A percentile compares a stretch with the other conserved stretches of the same genome.
These are phyloP conservation scores for Pseudococcus jackbeardsleyi DNA, from an alignment of 2,888 invertebrate species.

Conservation along the genomic window DNA sequence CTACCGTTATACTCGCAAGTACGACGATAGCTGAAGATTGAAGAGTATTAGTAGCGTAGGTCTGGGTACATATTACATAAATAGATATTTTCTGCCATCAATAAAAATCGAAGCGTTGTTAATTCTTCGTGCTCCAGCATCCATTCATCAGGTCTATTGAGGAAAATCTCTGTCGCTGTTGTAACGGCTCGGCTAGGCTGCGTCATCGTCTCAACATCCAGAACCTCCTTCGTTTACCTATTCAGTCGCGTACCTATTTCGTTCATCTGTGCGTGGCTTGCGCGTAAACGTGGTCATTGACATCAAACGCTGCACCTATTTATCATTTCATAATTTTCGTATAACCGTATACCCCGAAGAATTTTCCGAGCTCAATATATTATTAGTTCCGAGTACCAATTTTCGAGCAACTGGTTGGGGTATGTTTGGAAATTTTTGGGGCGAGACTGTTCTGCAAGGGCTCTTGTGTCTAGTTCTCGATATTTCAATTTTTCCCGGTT, in stretches of 20 bases:
- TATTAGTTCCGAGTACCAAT: no score
- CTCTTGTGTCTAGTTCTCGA: no score
- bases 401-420: no score
- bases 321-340: neutral
- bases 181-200: no score
- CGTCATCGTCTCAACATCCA: neutral
- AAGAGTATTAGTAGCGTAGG: no score
- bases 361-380: no score
- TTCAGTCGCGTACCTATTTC: slow-evolving; percentile 31
- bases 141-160: neutral
- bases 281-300: neutral
- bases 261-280: neutral
- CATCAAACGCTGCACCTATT: neutral
- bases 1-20: no score
- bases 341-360: no score
- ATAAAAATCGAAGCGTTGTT: slow-evolving; percentile 13
- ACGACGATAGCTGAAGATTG: no score
- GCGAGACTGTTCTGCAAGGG: no score
- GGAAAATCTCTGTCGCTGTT: neutral
- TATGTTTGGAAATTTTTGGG: no score
- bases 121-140: neutral
- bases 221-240: neutral
- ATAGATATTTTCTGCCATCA: neutral
- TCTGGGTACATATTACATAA: neutral
- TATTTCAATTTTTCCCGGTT: no score